phyloP scores from a whole-genome alignment of 92 coral and sea anemone genomes.

The Epizoanthus stellaris region DNA sequence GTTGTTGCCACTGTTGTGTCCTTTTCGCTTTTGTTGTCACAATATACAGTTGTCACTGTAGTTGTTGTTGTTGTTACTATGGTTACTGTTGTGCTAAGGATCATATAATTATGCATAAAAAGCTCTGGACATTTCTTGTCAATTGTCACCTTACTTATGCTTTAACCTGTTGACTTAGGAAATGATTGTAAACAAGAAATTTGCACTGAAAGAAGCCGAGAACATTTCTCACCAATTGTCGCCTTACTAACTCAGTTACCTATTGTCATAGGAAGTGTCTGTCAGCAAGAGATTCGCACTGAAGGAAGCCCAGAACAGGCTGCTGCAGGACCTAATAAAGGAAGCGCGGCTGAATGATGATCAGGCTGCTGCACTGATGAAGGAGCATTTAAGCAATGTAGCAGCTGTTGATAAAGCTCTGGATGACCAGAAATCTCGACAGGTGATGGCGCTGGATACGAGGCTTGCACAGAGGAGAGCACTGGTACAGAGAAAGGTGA shows the following conservation, averaged over 20 bases:
- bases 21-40: too few relatives aligned
- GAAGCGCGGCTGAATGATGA: conserved; percentile 84
- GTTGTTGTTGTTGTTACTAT: not conserved
- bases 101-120: too few relatives aligned
- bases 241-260: not conserved
- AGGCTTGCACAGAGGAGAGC: conserved; percentile 93
- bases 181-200: too few relatives aligned
- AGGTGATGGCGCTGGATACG: conserved; percentile 93
- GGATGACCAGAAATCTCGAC: conserved; percentile 90
- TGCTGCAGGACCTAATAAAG: conserved; percentile 77
- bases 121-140: too few relatives aligned
- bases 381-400: conserved; percentile 83
- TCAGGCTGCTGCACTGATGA: conserved; percentile 74
- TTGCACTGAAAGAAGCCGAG: too few relatives aligned
- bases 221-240: not conserved
- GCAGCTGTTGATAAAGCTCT: conserved; percentile 88
- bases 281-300: conserved; percentile 85
- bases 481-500: conserved; percentile 78
- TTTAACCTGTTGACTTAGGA: too few relatives aligned
- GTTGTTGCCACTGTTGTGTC: not conserved
- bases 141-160: too few relatives aligned
- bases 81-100: not conserved
- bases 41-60: not conserved
- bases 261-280: conserved; percentile 76
- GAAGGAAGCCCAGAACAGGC: conserved; percentile 86